Evolutionary conservation across 1,140 invertebrate genomes (phyloP).

Genomic region (Mizuhopecten yessoensis): DNA sequence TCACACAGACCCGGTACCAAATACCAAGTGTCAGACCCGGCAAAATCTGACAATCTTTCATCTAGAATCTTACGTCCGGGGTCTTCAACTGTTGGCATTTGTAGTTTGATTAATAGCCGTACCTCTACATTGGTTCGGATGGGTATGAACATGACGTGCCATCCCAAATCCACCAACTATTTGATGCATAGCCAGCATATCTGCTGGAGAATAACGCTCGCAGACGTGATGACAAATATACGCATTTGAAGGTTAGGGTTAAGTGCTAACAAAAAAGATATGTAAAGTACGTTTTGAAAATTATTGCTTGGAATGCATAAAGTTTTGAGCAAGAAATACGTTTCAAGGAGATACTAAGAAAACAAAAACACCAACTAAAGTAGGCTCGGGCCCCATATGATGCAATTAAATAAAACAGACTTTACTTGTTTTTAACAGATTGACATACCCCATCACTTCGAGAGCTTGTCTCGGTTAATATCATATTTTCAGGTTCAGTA

Average conservation of each 20-base stretch:
- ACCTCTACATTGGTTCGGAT: not conserved
- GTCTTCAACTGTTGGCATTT: not conserved
- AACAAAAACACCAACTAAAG: no score
- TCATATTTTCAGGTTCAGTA: no score
- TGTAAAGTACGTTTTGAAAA: not conserved
- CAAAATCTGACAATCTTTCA: slow-evolving; percentile 39
- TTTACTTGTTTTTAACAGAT: no score
- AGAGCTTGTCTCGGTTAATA: no score
- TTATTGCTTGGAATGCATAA: not conserved
- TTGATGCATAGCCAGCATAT: not conserved
- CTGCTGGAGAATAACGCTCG: not conserved
- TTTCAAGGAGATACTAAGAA: no score
- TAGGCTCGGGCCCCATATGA: no score
- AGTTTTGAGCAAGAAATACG: not conserved
- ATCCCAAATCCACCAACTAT: not conserved
- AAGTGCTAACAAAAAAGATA: not conserved
- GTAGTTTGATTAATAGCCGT: not conserved
- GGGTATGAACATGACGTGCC: not conserved
- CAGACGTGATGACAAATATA: not conserved
- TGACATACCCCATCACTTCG: no score
- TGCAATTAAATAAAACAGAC: no score
- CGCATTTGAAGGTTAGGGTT: not conserved
- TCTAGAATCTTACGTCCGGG: not conserved
- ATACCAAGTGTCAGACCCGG: slow-evolving; percentile 15
- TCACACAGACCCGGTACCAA: not conserved